These are phyloP conservation scores for Metopolophium dirhodum DNA, from an alignment of 1,140 invertebrate species.

Conservation along the genomic window DNA sequence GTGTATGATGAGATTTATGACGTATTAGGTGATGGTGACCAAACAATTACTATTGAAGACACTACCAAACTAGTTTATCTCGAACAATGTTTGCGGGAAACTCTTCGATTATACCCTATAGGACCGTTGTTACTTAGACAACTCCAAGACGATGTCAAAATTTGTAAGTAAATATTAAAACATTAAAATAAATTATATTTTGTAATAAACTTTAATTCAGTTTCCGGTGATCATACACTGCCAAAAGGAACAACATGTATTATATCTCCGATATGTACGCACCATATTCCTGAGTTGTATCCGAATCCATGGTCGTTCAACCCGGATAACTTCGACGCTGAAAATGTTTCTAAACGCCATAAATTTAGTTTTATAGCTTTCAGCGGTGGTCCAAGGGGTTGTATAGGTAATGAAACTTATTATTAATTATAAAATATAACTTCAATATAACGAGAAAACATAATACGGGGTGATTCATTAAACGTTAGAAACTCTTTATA, in stretches of 20 bases:
- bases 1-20: slow-evolving; percentile 64
- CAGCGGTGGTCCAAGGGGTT: slow-evolving; percentile 65
- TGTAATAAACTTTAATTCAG: neutral
- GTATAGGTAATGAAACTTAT: slow-evolving; percentile 64
- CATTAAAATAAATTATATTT: neutral
- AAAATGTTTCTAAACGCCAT: slow-evolving; percentile 62
- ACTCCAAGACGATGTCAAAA: slow-evolving; percentile 65
- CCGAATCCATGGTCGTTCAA: slow-evolving; percentile 67
- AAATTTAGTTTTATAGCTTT: slow-evolving; percentile 65
- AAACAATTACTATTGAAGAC: slow-evolving; percentile 66
- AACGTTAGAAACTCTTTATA: too few species aligned
- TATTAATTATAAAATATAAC: neutral
- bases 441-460: neutral
- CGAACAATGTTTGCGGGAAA: slow-evolving; percentile 59
- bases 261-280: slow-evolving; percentile 69
- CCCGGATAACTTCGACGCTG: slow-evolving; percentile 67
- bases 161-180: slow-evolving; percentile 60
- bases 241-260: slow-evolving; percentile 74
- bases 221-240: slow-evolving; percentile 51
- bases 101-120: slow-evolving; percentile 64
- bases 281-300: slow-evolving; percentile 65
- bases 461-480: neutral
- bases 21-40: slow-evolving; percentile 65
- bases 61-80: slow-evolving; percentile 62
- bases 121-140: slow-evolving; percentile 69